These are phyloP conservation scores for Eptatretus burgeri DNA, from an alignment of 2,113 vertebrate genomes.

Conservation along the genomic window DNA sequence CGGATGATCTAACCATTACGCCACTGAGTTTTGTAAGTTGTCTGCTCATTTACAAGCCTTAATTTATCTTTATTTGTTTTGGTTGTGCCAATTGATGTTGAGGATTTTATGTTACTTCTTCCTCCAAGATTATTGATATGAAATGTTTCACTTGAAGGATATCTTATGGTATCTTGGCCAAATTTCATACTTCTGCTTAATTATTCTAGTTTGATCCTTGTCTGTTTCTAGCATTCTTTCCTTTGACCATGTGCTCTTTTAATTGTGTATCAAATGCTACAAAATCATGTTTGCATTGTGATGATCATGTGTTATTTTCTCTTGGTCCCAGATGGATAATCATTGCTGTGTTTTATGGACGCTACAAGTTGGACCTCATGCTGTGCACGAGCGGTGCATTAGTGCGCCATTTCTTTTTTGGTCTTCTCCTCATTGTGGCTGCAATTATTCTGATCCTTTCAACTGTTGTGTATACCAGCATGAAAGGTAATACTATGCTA, in stretches of 20 bases:
- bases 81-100: too few species aligned
- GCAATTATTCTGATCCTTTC: slow-evolving; percentile 32
- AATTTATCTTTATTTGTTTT: too few species aligned
- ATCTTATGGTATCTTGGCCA: neutral
- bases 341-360: slow-evolving; percentile 30
- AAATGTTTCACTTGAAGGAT: neutral
- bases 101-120: too few species aligned
- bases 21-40: too few species aligned
- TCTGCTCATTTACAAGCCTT: too few species aligned
- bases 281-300: neutral
- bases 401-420: slow-evolving; percentile 44
- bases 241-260: neutral
- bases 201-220: neutral
- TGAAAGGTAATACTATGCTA: slow-evolving; percentile 30
- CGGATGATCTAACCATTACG: too few species aligned
- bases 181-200: neutral
- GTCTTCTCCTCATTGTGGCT: slow-evolving; percentile 37
- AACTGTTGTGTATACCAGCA: slow-evolving; percentile 52
- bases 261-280: neutral
- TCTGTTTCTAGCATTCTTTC: neutral
- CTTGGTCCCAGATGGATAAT: slow-evolving; percentile 39
- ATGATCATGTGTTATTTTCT: neutral
- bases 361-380: slow-evolving; percentile 28
- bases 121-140: too few species aligned
- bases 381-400: slow-evolving; percentile 28